Evolutionary conservation across 1,140 invertebrate genomes (phyloP), one percentile per base, ranked within the genome.

Genomic region (Camponotus floridanus): DNA sequence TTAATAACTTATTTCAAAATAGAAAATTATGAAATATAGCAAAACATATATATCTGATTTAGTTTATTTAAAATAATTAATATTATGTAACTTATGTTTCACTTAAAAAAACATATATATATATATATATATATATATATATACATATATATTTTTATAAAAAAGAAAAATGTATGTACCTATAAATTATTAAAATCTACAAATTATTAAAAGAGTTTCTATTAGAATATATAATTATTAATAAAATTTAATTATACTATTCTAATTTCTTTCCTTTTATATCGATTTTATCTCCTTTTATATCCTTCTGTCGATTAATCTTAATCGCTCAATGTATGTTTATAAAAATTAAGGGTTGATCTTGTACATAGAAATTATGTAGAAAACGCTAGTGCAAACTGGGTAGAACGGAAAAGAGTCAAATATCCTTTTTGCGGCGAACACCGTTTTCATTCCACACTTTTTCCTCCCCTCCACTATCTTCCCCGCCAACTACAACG

Each of bases 371-470:
- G 39, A 42, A 31, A 48, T 3, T 42, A 31, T 59, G 36, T 78
- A n/a, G 33, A 26, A 57, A 70, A 15, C 15, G 26, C 26, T 51
- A 18, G 15, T 45, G 36, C 21, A 71, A 42, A 42, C 8, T 26
- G 68, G 21, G 33, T 64, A 55, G 13, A 39, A 85, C 33, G 73
- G 61, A 65, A 65, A 64, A 65, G 18, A 36, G 45, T 85, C 45
- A 36, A 62, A 65, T 78, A 78, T 78, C 45, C 73, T 65, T 68
- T 65, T 85, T 65, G 74, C 71, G 73, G 21, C 51, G 76, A 85
- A 88, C 78, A 76, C 26, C 71, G 36, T 88, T 86, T 61, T 65
- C 65, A 51, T 86, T 89, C 64, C 42, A 36, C 33, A 33, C 21
- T 26, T 76, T 85, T 59, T 55, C 70, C 45, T 26, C 18, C 48